These are phyloP conservation scores for Ceratitis capitata DNA, from an alignment of 1,140 invertebrate genomes.

Conservation along the genomic window DNA sequence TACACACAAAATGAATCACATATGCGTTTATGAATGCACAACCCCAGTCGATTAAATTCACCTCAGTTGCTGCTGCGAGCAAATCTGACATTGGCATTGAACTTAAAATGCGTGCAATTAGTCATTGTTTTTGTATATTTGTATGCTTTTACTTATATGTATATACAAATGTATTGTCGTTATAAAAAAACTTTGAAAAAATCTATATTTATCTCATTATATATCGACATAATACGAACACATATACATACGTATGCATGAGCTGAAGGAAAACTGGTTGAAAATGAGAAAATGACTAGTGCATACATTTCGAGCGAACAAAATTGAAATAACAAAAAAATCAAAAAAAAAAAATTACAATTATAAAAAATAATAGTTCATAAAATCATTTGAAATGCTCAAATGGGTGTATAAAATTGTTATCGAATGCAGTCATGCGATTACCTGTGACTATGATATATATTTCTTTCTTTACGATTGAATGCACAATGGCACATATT, in stretches of 20 bases:
- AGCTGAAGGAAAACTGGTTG: slow-evolving; percentile 20
- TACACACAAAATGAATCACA: background rate
- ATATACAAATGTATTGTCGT: background rate
- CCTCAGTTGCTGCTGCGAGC: background rate
- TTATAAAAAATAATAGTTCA: background rate
- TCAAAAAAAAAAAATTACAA: background rate
- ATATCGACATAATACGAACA: background rate
- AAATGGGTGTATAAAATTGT: slow-evolving; percentile 33
- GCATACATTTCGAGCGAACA: background rate
- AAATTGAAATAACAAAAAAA: background rate
- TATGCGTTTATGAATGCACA: background rate
- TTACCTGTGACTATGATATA: slow-evolving; percentile 25
- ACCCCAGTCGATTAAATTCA: background rate
- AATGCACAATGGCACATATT: background rate
- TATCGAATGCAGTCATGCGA: slow-evolving; percentile 25
- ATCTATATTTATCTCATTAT: no score
- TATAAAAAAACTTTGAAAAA: no score
- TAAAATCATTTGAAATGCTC: background rate
- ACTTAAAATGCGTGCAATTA: slow-evolving; percentile 37
- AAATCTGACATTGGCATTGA: slow-evolving; percentile 31
- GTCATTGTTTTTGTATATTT: background rate
- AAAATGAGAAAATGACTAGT: slow-evolving; percentile 33
- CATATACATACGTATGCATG: background rate
- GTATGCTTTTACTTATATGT: background rate
- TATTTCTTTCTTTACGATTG: background rate